Evolutionary conservation across 2,888 invertebrate genomes (phyloP), one percentile per base, ranked within the genome.

Genomic region (Nemurella pictetii): DNA sequence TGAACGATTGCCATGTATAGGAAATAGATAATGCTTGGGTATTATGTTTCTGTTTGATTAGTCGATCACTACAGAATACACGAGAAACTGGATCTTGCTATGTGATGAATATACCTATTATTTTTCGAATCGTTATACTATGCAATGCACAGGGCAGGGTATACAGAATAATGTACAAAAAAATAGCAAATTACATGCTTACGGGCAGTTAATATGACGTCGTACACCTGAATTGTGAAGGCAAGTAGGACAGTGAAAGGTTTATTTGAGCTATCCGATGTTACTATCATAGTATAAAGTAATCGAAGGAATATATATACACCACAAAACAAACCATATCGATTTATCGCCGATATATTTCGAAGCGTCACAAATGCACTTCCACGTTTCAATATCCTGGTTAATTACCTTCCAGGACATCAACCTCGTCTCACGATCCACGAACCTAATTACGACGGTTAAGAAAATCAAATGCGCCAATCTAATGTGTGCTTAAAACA

Each of bases 221-320:
- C 9, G 55, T 15, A 12, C 55, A 7, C 55, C 55, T 55, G 9
- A 5, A 20, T 20, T 28, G 27, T 75, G 74, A 75, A 75, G 26
- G 12, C 75, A 75, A 75, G 26, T 75, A 75, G 75, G 75, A 26
- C 75, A 75, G 75, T 75, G 75, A 75, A 75, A 75, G 75, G 75
- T 75, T 12, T 55, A 55, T 55, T 55, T 7, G 55, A 55, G 55
- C 9, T 7, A n/a, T n/a, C n/a, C n/a, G n/a, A n/a, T n/a, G n/a
- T n/a, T n/a, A n/a, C n/a, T n/a, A n/a, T n/a, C n/a, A n/a, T n/a
- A n/a, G n/a, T n/a, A n/a, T n/a, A n/a, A n/a, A n/a, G n/a, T n/a
- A n/a, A n/a, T n/a, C n/a, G n/a, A n/a, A n/a, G n/a, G n/a, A 55
- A 55, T 20, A 55, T 55, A 12, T 20, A 55, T 55, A 55, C 55